phyloP scores from a whole-genome alignment of 1,140 invertebrate genomes.

The Drosophila bifasciata region DNA sequence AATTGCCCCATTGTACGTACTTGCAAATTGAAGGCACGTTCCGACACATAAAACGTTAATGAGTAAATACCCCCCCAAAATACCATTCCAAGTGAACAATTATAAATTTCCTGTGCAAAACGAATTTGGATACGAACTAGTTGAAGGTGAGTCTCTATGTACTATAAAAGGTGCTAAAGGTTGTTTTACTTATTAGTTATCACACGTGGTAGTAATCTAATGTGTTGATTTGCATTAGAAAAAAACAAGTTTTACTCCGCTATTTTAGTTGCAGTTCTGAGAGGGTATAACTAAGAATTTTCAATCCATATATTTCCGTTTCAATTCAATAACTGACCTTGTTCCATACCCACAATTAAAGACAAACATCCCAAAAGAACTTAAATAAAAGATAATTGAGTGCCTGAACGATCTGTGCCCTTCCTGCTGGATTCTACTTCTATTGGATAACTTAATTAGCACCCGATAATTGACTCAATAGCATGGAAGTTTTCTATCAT shows the following conservation, averaged over 20 bases:
- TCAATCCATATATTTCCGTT: constrained; percentile 18
- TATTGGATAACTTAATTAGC: too few species aligned
- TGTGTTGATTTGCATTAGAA: constrained; percentile 13
- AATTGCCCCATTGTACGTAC: constrained; percentile 29
- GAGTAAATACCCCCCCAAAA: constrained; percentile 7
- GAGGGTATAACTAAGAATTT: constrained; percentile 4
- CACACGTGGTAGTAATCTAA: constrained; percentile 22
- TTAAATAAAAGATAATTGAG: not conserved
- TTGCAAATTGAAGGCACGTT: constrained; percentile 40
- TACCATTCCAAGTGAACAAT: constrained; percentile 27
- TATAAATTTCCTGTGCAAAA: constrained; percentile 35
- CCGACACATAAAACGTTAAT: constrained; percentile 30
- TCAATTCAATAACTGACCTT: constrained; percentile 26
- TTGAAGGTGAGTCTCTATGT: constrained; percentile 26
- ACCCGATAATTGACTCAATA: too few species aligned
- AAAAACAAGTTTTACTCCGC: constrained; percentile 30
- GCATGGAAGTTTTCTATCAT: too few species aligned
- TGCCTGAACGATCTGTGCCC: not conserved
- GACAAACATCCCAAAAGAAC: not conserved
- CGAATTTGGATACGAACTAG: constrained; percentile 20
- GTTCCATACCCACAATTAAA: constrained; percentile 6
- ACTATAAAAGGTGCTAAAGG: constrained; percentile 16
- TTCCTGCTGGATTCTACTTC: too few species aligned
- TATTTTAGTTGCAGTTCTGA: not conserved
- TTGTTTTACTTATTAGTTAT: constrained; percentile 15